Percentiles rank a stretch among this genome's conserved stretches.
These are phyloP conservation scores for Volucella inanis DNA, from an alignment of 2,888 invertebrate genomes.

Conservation along the genomic window DNA sequence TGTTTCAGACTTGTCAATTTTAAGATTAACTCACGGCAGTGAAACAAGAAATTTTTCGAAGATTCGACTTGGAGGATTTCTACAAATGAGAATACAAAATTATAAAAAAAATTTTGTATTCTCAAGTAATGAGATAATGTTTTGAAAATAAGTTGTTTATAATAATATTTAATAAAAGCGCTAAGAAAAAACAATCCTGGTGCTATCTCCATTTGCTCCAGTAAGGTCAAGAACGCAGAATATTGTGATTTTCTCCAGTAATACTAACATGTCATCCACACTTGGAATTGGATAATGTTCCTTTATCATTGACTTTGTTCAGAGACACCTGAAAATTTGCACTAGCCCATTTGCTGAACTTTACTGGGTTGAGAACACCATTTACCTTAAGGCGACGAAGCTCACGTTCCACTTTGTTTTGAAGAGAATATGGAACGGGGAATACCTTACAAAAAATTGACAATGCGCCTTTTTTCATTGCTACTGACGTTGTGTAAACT, in stretches of 20 bases:
- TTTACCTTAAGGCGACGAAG: background rate
- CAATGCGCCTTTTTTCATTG: slow-evolving; percentile 21
- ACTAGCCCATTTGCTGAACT: slow-evolving; percentile 41
- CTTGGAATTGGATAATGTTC: slow-evolving; percentile 61
- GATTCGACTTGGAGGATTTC: too few species aligned
- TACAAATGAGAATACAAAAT: too few species aligned
- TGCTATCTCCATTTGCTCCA: slow-evolving; percentile 37
- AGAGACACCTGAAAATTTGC: slow-evolving; percentile 70
- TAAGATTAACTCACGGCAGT: too few species aligned
- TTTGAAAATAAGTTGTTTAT: too few species aligned
- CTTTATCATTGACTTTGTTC: slow-evolving; percentile 57
- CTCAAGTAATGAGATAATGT: too few species aligned
- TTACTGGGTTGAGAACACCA: slow-evolving; percentile 64
- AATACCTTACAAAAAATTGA: slow-evolving; percentile 22
- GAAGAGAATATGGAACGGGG: slow-evolving; percentile 68
- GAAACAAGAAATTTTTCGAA: too few species aligned
- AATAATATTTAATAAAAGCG: slow-evolving; percentile 34
- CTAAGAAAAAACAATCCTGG: too few species aligned
- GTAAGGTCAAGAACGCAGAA: slow-evolving; percentile 42
- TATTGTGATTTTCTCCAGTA: slow-evolving; percentile 13
- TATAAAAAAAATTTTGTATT: too few species aligned
- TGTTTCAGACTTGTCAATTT: too few species aligned
- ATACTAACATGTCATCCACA: slow-evolving; percentile 13
- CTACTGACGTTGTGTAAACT: slow-evolving; percentile 27
- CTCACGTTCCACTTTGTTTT: slow-evolving; percentile 42